Evolutionary conservation across 2,797 vertebrate species (phyloP), one percentile per base, ranked within the genome.

Genomic region (Cuniculus paca): DNA sequence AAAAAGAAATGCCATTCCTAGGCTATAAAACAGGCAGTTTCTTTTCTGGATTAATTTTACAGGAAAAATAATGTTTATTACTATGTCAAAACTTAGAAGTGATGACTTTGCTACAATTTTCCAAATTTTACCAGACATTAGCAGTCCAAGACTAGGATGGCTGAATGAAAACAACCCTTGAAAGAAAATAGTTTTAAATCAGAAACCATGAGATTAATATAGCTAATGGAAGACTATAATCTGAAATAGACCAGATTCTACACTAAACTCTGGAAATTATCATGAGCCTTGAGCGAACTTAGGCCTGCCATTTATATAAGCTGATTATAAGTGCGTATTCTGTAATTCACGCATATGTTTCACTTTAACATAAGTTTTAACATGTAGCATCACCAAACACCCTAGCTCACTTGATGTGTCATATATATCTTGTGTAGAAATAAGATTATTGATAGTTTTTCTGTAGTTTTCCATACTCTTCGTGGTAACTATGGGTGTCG

Each of bases 151-250:
- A 88, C 81, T 83, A 77, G 56, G 60, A n/a, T 82, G 70, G 24
- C n/a, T 81, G 79, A 83, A 60, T 56, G 48, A 80, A 96, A 88
- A 81, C n/a, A 90, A 34, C 10, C 74, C 68, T 83, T 80, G 63
- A 91, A 92, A 93, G 61, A 34, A 92, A 85, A 65, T n/a, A 81
- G 16, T 78, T 95, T 84, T 50, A 63, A 96, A 74, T 92, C 90
- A 72, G 82, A 93, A 74, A 88, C 70, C 56, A 90, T 68, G 90
- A 56, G 88, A 95, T 92, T 75, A 93, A 72, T 68, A 68, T 24
- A 65, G 61, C 74, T 90, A 86, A 83, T 85, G 48, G 63, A 90
- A 82, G 74, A 77, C 24, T 79, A 6, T 82, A 61, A 61, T 72
- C 70, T 58, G 36, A 50, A 93, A 68, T 86, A 85, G 87, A 68